These are phyloP conservation scores for Aselliscus stoliczkanus DNA, from an alignment of 2,797 vertebrate species.

Conservation along the genomic window DNA sequence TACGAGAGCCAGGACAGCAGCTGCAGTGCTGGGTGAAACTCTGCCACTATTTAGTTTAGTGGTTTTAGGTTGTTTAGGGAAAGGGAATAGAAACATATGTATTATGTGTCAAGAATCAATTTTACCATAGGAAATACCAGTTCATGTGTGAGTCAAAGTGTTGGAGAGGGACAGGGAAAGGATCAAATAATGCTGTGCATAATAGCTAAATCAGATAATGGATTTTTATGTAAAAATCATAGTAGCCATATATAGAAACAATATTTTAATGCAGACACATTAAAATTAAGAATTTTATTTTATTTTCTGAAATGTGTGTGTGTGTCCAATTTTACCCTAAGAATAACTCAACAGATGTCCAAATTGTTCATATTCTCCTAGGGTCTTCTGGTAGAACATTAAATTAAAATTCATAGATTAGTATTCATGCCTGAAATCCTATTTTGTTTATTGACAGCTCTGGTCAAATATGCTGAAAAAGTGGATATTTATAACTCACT, in stretches of 20 bases:
- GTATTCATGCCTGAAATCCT: constrained; percentile 56
- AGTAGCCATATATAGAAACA: not conserved
- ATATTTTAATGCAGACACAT: constrained; percentile 7
- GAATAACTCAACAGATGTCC: constrained; percentile 60
- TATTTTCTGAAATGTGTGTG: constrained; percentile 2
- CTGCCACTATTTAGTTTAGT: not conserved
- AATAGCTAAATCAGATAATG: not conserved
- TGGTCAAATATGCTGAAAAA: constrained; percentile 60
- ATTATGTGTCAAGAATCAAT: not conserved
- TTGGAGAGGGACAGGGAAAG: not conserved
- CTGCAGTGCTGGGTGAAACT: not conserved
- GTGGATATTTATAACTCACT: constrained; percentile 45
- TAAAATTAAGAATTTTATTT: constrained; percentile 55
- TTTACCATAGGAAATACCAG: not conserved
- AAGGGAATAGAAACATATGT: not conserved
- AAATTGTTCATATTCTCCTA: constrained; percentile 39
- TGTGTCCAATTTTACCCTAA: constrained; percentile 4
- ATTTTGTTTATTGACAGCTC: constrained; percentile 60
- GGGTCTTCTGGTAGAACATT: constrained; percentile 8
- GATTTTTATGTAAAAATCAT: not conserved
- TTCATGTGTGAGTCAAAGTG: not conserved
- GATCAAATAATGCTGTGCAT: not conserved
- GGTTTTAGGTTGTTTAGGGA: not conserved
- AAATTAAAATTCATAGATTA: constrained; percentile 66
- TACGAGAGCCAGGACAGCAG: not conserved